Base-by-base conservation (phyloP, 2,888 invertebrate genomes). In the Papilio gigon region DNA sequence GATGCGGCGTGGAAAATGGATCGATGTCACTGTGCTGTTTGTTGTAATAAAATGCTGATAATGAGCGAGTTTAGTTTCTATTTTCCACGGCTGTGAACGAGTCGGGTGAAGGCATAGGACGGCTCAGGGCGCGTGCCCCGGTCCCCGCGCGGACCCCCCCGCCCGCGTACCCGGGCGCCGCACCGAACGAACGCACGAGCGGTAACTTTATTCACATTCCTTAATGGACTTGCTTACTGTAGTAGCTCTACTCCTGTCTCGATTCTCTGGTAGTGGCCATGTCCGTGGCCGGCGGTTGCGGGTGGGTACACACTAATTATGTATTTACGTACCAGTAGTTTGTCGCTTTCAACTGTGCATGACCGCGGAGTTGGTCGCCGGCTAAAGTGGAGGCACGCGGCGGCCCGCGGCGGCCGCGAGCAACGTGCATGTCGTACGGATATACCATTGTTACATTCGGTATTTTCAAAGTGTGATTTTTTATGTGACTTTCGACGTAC, bases 291-390 rank as follows among this genome's bases (percentile, higher is more conserved):
- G 88, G 88, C 90, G 89, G 88, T 84, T 76, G 85, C 84, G 90
- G 90, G 90, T 91, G 90, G 90, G 91, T 90, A 90, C 90, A 90
- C 90, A 89, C 90, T 90, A 89, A 90, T 89, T 89, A 87, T 59
- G 60, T 89, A 86, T 89, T 88, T 90, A 89, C 89, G 88, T 90
- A 89, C 64, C 83, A 87, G 91, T 91, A 91, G 91, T 89, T 89
- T 89, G 90, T 88, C 88, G 90, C 90, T 90, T 90, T 87, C 88
- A 85, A 86, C 88, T 87, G 90, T 91, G 90, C 90, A 90, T 90
- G 90, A 84, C 74, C 81, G 86, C 83, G 80, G 80, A 81, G 78
- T 86, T 84, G 85, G 87, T 84, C 81, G 86, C 84, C 85, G 62
- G 68, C 63, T 53, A 58, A 27, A 30, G 35, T 56, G 63, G 63